phyloP scores from a whole-genome alignment of 1,140 invertebrate species.

The Ceratoteleas bidentatus region DNA sequence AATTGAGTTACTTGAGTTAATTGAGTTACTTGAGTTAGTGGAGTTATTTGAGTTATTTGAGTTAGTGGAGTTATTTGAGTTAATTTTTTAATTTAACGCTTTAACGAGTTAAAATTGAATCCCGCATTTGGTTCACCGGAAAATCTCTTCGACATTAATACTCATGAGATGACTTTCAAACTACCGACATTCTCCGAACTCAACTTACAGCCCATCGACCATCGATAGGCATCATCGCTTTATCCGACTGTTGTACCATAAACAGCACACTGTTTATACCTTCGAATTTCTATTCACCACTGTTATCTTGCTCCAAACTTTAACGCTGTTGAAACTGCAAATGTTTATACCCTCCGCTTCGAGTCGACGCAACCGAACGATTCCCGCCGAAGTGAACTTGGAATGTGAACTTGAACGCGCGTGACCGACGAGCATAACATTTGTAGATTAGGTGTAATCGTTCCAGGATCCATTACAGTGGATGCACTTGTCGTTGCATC shows the following conservation, averaged over 20 bases:
- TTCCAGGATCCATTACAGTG: too few relatives aligned
- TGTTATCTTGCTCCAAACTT: slow-evolving; percentile 20
- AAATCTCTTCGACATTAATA: too few relatives aligned
- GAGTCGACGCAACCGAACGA: not conserved
- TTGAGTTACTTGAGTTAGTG: too few relatives aligned
- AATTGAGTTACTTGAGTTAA: too few relatives aligned
- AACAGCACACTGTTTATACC: not conserved
- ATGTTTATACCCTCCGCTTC: slow-evolving; percentile 8
- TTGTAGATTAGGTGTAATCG: too few relatives aligned
- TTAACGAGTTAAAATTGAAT: too few relatives aligned
- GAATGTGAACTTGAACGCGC: not conserved
- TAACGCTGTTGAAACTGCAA: slow-evolving; percentile 27
- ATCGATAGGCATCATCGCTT: not conserved
- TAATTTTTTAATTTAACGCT: too few relatives aligned
- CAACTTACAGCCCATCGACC: not conserved
- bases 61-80: too few relatives aligned
- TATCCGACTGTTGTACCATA: not conserved
- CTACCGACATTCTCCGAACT: too few relatives aligned
- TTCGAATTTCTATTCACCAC: not conserved
- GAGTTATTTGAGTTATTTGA: too few relatives aligned
- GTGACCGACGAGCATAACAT: not conserved
- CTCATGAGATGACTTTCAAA: not conserved
- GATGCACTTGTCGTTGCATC: too few relatives aligned
- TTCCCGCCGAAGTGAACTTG: not conserved
- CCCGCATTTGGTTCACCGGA: too few relatives aligned